Conservation (phyloP, 2,888 invertebrate species). For the Tiliacea aurago region DNA sequence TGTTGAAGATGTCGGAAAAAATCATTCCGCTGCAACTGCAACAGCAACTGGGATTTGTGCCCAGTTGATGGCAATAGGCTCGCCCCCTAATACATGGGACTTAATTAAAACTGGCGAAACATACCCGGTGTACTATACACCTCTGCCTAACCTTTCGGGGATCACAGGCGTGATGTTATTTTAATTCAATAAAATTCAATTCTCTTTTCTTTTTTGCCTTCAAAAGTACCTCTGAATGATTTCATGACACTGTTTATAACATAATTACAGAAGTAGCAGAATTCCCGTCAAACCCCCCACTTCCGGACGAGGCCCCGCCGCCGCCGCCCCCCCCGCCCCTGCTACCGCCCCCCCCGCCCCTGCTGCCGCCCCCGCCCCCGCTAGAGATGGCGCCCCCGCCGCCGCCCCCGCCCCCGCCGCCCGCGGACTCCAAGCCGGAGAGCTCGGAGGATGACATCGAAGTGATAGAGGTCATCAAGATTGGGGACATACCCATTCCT, state of each 20-base stretch:
- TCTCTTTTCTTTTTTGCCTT: too few species aligned
- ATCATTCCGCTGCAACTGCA: too few species aligned
- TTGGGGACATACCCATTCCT: slow-evolving; percentile 80
- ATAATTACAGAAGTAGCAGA: slow-evolving; percentile 76
- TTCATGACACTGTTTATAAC: background rate
- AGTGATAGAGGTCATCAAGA: slow-evolving; percentile 74
- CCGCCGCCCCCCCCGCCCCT: slow-evolving; percentile 73
- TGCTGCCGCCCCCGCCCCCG: slow-evolving; percentile 54
- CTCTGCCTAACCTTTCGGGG: too few species aligned
- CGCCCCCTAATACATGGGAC: too few species aligned
- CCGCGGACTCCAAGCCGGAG: slow-evolving; percentile 27
- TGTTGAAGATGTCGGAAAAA: too few species aligned
- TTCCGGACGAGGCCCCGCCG: slow-evolving; percentile 86
- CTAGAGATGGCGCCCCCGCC: slow-evolving; percentile 35
- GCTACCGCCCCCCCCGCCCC: slow-evolving; percentile 61
- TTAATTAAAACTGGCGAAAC: too few species aligned
- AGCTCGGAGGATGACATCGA: slow-evolving; percentile 70
- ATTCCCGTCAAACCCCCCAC: slow-evolving; percentile 85
- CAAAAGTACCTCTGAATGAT: background rate
- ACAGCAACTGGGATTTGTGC: too few species aligned
- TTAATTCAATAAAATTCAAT: too few species aligned
- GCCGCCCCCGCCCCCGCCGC: slow-evolving; percentile 52
- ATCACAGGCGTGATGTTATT: too few species aligned
- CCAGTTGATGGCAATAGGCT: too few species aligned
- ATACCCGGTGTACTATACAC: too few species aligned